These are phyloP conservation scores for Papilio gigon DNA, from an alignment of 2,888 invertebrate species.

Conservation along the genomic window DNA sequence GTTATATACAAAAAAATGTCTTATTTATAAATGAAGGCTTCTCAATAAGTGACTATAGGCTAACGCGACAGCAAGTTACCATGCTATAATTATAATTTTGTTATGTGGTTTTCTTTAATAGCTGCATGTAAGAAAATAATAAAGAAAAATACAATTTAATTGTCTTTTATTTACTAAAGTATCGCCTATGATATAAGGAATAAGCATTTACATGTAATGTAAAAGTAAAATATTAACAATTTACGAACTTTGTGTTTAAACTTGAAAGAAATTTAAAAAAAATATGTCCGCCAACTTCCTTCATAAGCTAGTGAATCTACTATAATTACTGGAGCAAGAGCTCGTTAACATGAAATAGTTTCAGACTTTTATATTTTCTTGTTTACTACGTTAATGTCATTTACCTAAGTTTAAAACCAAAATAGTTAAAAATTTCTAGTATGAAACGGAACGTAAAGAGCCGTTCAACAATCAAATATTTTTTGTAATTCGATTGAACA, in stretches of 20 bases:
- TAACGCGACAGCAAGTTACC: conserved; percentile 48
- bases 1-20: conserved; percentile 42
- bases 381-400: too few species aligned
- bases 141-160: conserved; percentile 41
- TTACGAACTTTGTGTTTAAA: too few species aligned
- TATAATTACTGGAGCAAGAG: too few species aligned
- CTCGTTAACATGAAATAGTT: too few species aligned
- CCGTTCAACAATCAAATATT: neutral
- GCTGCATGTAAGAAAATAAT: conserved; percentile 47
- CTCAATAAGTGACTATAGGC: conserved; percentile 46
- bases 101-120: conserved; percentile 60
- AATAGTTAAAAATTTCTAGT: neutral
- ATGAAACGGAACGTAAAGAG: neutral
- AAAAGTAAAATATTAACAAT: too few species aligned
- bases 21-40: conserved; percentile 42
- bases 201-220: too few species aligned
- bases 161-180: conserved; percentile 29
- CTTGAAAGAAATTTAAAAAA: too few species aligned
- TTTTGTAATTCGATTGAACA: too few species aligned
- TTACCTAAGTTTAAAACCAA: too few species aligned
- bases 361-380: too few species aligned
- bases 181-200: neutral
- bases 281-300: too few species aligned
- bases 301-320: too few species aligned
- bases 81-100: conserved; percentile 51